Percentiles rank a stretch among this genome's conserved stretches.
Evolutionary conservation across 2,888 invertebrate genomes (phyloP).

Genomic region (Selenia dentaria): DNA sequence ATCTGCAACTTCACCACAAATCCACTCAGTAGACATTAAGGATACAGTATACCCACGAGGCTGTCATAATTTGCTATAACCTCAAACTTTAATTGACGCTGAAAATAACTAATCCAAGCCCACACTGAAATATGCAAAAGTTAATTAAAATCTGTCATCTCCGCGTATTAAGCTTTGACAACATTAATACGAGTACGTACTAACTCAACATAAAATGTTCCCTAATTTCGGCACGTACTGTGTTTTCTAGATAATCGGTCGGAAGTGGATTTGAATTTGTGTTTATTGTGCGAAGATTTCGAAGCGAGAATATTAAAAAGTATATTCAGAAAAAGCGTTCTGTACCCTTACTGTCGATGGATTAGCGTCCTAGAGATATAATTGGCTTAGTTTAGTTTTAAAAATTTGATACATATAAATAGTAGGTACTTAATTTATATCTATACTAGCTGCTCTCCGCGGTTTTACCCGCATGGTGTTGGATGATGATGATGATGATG

Average conservation of each 20-base stretch:
- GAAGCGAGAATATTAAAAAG: not conserved
- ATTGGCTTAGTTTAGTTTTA: too few species aligned
- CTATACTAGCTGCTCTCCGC: too few species aligned
- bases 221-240: constrained; percentile 2
- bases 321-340: too few species aligned
- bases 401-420: too few species aligned
- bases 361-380: too few species aligned
- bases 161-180: constrained; percentile 12
- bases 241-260: not conserved
- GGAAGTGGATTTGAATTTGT: not conserved
- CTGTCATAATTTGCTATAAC: constrained; percentile 11
- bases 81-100: constrained; percentile 16
- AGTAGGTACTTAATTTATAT: too few species aligned
- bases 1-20: too few species aligned
- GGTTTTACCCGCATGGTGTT: too few species aligned
- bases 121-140: constrained; percentile 19
- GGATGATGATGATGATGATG: too few species aligned
- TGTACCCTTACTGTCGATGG: too few species aligned
- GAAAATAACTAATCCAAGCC: constrained; percentile 12
- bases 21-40: constrained; percentile 2
- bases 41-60: constrained; percentile 1
- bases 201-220: not conserved
- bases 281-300: not conserved
- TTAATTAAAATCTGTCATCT: constrained; percentile 19
- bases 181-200: constrained; percentile 5